Conservation (phyloP, 2,797 vertebrate species). For the Chloroceryle amazona region DNA sequence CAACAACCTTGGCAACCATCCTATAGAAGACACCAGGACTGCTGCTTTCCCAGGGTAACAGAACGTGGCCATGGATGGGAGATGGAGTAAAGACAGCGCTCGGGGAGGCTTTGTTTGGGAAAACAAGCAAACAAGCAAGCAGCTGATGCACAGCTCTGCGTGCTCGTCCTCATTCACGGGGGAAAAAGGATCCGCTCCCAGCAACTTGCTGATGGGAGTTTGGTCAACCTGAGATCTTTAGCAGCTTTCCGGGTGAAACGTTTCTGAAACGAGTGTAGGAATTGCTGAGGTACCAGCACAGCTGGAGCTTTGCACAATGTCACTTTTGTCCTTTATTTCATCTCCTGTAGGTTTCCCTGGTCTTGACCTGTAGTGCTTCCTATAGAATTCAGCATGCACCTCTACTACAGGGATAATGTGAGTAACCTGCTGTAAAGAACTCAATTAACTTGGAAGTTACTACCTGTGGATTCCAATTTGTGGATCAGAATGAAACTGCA, state of each 20-base stretch:
- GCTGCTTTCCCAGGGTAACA: neutral
- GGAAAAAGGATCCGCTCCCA: neutral
- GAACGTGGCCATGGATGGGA: accelerated
- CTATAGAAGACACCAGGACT: neutral
- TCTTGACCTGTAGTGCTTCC: neutral
- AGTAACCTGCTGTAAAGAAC: neutral
- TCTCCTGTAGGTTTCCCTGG: neutral
- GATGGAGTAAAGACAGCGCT: neutral
- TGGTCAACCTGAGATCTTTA: neutral
- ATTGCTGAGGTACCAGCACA: too few species aligned
- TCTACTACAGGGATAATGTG: neutral
- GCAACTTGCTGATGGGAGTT: neutral
- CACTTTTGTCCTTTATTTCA: neutral
- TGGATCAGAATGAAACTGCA: accelerated
- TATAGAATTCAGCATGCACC: accelerated
- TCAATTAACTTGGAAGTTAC: neutral
- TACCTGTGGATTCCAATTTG: accelerated
- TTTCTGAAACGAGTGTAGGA: neutral
- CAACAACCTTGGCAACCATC: neutral
- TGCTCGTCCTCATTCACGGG: neutral
- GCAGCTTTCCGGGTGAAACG: neutral
- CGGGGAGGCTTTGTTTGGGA: neutral
- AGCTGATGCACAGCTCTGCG: neutral
- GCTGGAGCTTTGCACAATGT: neutral
- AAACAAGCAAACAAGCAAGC: neutral